phyloP scores from a whole-genome alignment of 2,113 vertebrate species.

The Corythoichthys intestinalis region DNA sequence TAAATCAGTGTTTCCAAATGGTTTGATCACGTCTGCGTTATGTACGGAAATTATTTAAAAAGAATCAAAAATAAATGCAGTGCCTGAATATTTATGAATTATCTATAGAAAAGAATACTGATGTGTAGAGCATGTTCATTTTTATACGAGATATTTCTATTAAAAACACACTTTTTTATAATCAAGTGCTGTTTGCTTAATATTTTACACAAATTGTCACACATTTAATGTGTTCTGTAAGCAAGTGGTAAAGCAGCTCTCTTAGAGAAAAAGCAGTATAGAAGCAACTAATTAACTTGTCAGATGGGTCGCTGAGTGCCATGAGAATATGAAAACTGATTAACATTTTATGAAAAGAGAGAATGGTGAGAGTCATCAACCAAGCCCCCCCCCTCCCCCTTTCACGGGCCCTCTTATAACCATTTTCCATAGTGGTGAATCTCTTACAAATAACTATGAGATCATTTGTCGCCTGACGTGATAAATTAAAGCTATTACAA shows the following conservation, averaged over 20 bases:
- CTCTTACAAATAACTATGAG: neutral
- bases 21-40: constrained; percentile 86
- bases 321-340: no score
- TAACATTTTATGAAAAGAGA: no score
- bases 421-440: constrained; percentile 2
- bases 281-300: no score
- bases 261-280: no score
- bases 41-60: constrained; percentile 80
- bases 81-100: constrained; percentile 95
- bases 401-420: constrained; percentile 1
- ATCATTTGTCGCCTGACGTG: constrained; percentile 16
- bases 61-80: constrained; percentile 78
- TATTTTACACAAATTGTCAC: neutral
- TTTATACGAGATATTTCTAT: constrained; percentile 97
- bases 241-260: no score
- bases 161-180: constrained; percentile 92
- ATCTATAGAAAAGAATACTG: constrained; percentile 72
- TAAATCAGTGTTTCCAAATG: constrained; percentile 85
- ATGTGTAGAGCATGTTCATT: constrained; percentile 95
- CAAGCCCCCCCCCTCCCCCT: no score
- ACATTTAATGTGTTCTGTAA: no score
- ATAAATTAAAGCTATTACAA: constrained; percentile 14
- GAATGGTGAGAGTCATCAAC: no score
- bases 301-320: no score
- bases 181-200: constrained; percentile 21